These are phyloP conservation scores for Belonocnema kinseyi DNA, from an alignment of 1,140 invertebrate genomes.

Conservation along the genomic window DNA sequence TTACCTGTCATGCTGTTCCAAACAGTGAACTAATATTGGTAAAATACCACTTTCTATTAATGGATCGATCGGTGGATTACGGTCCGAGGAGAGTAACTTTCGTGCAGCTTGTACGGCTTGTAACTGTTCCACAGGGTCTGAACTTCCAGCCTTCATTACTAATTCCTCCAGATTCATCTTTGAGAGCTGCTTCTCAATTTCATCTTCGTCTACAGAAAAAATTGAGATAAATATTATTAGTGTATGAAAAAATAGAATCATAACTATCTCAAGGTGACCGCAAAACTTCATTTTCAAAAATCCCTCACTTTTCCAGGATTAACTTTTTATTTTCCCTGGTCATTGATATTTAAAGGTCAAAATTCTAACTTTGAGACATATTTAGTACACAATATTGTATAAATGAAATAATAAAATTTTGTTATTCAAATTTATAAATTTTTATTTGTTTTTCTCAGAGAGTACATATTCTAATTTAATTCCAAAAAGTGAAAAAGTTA, in stretches of 20 bases:
- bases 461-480: too few relatives aligned
- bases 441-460: too few relatives aligned
- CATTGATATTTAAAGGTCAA: too few relatives aligned
- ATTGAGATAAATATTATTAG: neutral
- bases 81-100: constrained; percentile 96
- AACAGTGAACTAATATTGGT: constrained; percentile 93
- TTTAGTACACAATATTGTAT: too few relatives aligned
- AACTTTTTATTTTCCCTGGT: too few relatives aligned
- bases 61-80: constrained; percentile 99
- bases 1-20: constrained; percentile 88
- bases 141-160: constrained; percentile 84
- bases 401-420: too few relatives aligned
- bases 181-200: constrained; percentile 82
- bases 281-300: too few relatives aligned
- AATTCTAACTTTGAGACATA: too few relatives aligned
- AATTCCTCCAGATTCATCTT: constrained; percentile 81
- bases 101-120: constrained; percentile 90
- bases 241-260: constrained; percentile 9
- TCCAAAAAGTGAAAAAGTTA: too few relatives aligned
- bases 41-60: constrained; percentile 95
- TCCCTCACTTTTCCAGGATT: too few relatives aligned
- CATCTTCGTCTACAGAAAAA: constrained; percentile 80
- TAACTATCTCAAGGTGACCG: neutral
- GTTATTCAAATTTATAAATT: too few relatives aligned
- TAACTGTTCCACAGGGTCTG: constrained; percentile 85